Conservation (phyloP, 2,888 invertebrate genomes). For the Morpho deidamia region DNA sequence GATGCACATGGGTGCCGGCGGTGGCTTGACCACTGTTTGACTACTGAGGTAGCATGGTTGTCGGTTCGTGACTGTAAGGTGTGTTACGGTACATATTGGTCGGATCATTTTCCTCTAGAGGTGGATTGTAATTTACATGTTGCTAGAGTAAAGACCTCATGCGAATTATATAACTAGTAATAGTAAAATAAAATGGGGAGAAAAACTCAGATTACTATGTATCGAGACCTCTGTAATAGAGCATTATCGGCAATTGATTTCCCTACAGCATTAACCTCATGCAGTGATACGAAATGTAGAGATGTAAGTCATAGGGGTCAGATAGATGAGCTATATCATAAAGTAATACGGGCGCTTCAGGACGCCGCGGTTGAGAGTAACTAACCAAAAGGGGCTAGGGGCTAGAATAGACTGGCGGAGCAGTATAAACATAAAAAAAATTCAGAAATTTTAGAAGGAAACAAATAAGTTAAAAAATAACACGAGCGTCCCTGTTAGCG, state of each 20-base stretch:
- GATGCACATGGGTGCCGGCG: too few species aligned
- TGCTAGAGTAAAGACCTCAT: neutral
- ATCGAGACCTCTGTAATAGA: neutral
- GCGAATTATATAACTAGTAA: neutral
- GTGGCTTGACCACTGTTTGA: slow-evolving; percentile 25
- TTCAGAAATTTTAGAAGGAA: neutral
- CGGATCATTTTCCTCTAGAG: neutral
- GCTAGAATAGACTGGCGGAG: neutral
- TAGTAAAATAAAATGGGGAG: neutral
- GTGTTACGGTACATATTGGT: neutral
- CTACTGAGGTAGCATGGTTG: neutral
- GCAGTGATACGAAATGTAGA: neutral
- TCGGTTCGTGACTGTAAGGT: neutral
- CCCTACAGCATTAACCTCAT: neutral
- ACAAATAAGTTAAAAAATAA: neutral
- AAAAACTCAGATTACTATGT: neutral
- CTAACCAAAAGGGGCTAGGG: neutral
- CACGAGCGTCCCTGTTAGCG: neutral
- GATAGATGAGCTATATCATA: neutral
- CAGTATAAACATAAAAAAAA: neutral
- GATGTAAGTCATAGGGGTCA: neutral
- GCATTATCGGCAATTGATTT: neutral
- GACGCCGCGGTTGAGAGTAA: neutral
- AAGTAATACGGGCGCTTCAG: neutral
- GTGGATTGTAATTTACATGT: neutral